Base-by-base conservation (phyloP, 2,888 invertebrate species). In the Melanotus villosus region DNA sequence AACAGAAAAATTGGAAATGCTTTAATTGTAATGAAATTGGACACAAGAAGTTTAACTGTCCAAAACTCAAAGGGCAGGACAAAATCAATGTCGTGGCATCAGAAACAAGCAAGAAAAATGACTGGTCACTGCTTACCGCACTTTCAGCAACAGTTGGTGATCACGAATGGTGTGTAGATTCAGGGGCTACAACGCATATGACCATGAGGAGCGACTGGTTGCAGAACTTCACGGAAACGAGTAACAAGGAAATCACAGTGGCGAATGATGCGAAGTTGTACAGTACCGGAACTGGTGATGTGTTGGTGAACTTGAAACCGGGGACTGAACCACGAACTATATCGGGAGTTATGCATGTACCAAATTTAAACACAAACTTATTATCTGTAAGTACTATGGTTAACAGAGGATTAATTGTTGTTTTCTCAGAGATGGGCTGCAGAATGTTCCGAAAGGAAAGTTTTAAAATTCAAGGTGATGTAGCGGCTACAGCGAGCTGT, bases 321-420 rank as follows among this genome's bases (percentile, higher is more conserved):
- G 30, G 43, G 43, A 64, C 50, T 12, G 47, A 12, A 4, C 43
- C 65, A 30, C 34, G 30, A 19, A 52, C 43, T n/a, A 70, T 71
- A 12, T 72, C 73, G 21, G 66, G 72, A 47, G 72, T 75, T 10
- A 38, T 73, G 32, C 73, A 71, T 73, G 75, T 77, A 6, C 77
- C 77, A 34, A 63, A 74, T 45, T 21, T 74, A n/a, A 58, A 73
- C 21, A 72, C 63, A 9, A 76, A 77, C 52, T 67, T 78, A 30
- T 50, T 76, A 19, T 75, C 76, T 43, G 74, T 77, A 9, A 72
- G 70, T 58, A 47, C 63, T 38, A 67, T 76, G 2, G 70, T 73
- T 23, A 64, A 69, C 7, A 77, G 75, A 43, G 75, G 74, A 26
- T 36, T 58, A 23, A 43, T 59, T 47, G 72, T 75, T 19, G 50